A percentile compares a stretch with the other conserved stretches of the same genome.
Conservation (phyloP, 1,140 invertebrate genomes). For the Orius laevigatus region DNA sequence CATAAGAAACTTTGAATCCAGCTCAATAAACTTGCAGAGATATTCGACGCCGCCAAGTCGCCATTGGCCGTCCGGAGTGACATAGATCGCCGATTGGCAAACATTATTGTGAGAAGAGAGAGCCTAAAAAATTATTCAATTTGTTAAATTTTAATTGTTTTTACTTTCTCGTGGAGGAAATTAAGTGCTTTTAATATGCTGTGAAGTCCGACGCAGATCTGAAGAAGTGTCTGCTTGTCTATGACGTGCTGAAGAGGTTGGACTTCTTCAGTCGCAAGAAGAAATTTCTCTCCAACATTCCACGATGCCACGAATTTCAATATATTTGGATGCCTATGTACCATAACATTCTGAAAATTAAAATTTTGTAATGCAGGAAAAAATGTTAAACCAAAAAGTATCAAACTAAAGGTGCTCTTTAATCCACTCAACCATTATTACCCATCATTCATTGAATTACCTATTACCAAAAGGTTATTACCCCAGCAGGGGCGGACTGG, state of each 20-base stretch:
- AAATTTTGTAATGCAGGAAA: background rate
- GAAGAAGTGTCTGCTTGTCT: conserved; percentile 42
- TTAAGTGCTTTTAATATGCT: conserved; percentile 56
- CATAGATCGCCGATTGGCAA: conserved; percentile 58
- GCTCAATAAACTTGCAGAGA: conserved; percentile 46
- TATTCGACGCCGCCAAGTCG: conserved; percentile 67
- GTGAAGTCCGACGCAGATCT: conserved; percentile 62
- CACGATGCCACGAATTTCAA: conserved; percentile 62
- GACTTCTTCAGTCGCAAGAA: conserved; percentile 59
- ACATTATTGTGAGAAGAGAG: conserved; percentile 66
- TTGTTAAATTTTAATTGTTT: background rate
- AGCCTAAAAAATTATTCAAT: conserved; percentile 30
- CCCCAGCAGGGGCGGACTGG: background rate
- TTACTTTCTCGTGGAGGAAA: conserved; percentile 57
- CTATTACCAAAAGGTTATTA: background rate
- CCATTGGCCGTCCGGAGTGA: conserved; percentile 63
- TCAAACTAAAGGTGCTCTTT: background rate
- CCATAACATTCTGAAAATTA: conserved; percentile 53
- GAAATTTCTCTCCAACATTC: conserved; percentile 46
- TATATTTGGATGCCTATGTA: conserved; percentile 66
- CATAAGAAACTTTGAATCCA: conserved; percentile 46
- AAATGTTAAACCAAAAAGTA: background rate
- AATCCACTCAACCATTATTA: background rate
- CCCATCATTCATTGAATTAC: background rate
- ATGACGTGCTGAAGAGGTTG: conserved; percentile 48